These are phyloP conservation scores for Lithophane socia DNA, from an alignment of 2,888 invertebrate species.

Conservation along the genomic window DNA sequence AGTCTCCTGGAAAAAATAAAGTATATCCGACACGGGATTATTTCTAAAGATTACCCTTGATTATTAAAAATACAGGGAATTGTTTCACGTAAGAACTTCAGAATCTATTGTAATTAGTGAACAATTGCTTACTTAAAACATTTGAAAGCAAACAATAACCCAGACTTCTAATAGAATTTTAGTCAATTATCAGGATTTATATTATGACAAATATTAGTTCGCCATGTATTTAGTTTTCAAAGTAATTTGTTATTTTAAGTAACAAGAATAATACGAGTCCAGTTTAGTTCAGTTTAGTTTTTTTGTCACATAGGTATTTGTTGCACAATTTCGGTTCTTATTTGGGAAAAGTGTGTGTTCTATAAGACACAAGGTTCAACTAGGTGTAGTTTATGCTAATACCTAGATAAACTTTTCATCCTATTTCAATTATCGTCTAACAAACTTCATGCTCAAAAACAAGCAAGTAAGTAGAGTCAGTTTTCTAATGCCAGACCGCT, in stretches of 20 bases:
- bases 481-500: neutral
- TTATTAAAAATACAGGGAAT: neutral
- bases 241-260: conserved; percentile 26
- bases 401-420: neutral
- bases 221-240: conserved; percentile 7
- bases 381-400: neutral
- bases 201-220: neutral
- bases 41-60: neutral
- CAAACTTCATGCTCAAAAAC: neutral
- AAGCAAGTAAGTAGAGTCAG: neutral
- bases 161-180: neutral
- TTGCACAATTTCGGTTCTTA: neutral
- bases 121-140: neutral
- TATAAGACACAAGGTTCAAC: neutral
- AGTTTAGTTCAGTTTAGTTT: too few species aligned
- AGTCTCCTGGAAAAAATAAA: neutral
- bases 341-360: conserved; percentile 2
- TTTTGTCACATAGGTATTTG: too few species aligned
- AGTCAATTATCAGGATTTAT: conserved; percentile 22
- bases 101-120: neutral
- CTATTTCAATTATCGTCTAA: neutral
- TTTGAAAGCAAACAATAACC: conserved; percentile 24
- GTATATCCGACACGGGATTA: neutral
- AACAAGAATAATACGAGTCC: conserved; percentile 13
- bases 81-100: neutral